Conservation (phyloP, 1,140 invertebrate genomes). For the Vanessa tameamea region DNA sequence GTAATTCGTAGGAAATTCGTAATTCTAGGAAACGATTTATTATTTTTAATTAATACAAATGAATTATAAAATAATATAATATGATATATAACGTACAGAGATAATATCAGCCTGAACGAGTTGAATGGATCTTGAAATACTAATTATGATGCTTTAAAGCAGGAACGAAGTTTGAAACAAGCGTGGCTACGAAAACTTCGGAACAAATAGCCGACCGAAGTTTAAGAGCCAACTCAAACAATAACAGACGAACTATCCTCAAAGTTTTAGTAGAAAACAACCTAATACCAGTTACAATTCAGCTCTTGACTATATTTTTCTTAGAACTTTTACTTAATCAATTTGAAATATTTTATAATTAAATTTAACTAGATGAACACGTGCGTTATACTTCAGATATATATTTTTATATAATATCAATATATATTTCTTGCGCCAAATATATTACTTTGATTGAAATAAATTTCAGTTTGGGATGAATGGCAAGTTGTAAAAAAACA, state of each 20-base stretch:
- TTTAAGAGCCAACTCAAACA: constrained; percentile 27
- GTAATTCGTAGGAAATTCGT: too few species aligned
- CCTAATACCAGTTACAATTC: constrained; percentile 17
- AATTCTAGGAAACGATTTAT: too few species aligned
- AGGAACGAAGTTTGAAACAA: constrained; percentile 19
- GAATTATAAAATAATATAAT: too few species aligned
- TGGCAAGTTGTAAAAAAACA: too few species aligned
- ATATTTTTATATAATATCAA: too few species aligned
- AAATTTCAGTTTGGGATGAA: too few species aligned
- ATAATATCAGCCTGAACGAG: constrained; percentile 10
- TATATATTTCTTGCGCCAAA: too few species aligned
- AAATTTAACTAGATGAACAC: too few species aligned
- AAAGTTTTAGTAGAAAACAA: constrained; percentile 19
- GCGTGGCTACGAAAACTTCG: constrained; percentile 25
- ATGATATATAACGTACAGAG: neutral
- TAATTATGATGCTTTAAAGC: constrained; percentile 22
- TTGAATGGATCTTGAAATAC: constrained; percentile 26
- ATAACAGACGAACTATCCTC: constrained; percentile 22
- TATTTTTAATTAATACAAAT: too few species aligned
- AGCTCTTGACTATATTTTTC: neutral
- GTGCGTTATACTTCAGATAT: too few species aligned
- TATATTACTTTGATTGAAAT: too few species aligned
- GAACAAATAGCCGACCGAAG: constrained; percentile 19
- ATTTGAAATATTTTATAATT: neutral
- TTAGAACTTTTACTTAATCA: neutral